Conservation (phyloP, 1,140 invertebrate genomes). For the Ostrea edulis region DNA sequence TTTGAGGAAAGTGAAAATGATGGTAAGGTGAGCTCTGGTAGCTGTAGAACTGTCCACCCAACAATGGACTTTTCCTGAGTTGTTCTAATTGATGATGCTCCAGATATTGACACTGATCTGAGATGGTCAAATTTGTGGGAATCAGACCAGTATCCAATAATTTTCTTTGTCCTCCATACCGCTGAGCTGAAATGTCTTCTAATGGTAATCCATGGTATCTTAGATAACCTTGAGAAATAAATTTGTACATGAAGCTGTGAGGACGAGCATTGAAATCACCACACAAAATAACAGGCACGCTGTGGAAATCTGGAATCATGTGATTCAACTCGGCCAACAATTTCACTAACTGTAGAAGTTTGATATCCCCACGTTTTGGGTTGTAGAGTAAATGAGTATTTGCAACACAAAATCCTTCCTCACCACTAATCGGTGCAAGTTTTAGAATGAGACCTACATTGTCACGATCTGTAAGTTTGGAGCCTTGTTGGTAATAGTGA, state of each 20-base stretch:
- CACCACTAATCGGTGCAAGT: slow-evolving; percentile 78
- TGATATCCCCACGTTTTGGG: slow-evolving; percentile 91
- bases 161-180: slow-evolving; percentile 58
- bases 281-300: slow-evolving; percentile 89
- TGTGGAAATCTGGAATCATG: slow-evolving; percentile 67
- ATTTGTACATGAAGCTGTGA: slow-evolving; percentile 85
- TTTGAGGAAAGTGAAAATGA: slow-evolving; percentile 23
- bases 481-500: slow-evolving; percentile 81
- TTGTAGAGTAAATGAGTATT: slow-evolving; percentile 98
- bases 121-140: slow-evolving; percentile 82
- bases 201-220: slow-evolving; percentile 80
- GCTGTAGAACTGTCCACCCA: not conserved
- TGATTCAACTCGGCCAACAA: slow-evolving; percentile 90
- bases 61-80: slow-evolving; percentile 4
- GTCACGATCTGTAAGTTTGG: slow-evolving; percentile 87
- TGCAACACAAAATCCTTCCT: slow-evolving; percentile 85
- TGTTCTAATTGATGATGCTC: slow-evolving; percentile 52
- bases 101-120: slow-evolving; percentile 85
- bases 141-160: slow-evolving; percentile 77
- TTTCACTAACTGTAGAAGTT: slow-evolving; percentile 89
- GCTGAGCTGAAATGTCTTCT: slow-evolving; percentile 75
- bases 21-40: slow-evolving; percentile 11
- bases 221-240: slow-evolving; percentile 86
- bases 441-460: slow-evolving; percentile 92
- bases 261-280: slow-evolving; percentile 94